phyloP scores from a whole-genome alignment of 1,140 invertebrate species.

The Eufriesea mexicana region DNA sequence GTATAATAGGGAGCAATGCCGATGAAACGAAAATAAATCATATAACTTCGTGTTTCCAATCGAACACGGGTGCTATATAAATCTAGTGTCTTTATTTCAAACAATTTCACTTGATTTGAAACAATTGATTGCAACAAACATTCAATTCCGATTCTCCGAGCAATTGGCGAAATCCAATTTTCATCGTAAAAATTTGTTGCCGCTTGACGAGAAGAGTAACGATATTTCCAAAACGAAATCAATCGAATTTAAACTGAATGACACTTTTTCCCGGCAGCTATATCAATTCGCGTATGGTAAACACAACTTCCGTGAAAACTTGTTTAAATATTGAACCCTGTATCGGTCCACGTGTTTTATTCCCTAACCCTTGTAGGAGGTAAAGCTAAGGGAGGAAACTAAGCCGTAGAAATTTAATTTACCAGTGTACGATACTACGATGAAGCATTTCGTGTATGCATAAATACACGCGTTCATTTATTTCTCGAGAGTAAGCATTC shows the following conservation, averaged over 20 bases:
- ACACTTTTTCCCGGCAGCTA: not conserved
- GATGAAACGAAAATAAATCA: conserved; percentile 1
- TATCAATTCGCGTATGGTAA: not conserved
- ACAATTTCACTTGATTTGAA: not conserved
- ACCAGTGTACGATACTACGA: not conserved
- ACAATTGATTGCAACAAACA: conserved; percentile 27
- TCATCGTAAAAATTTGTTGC: not conserved
- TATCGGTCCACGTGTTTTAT: not conserved
- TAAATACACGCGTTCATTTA: not conserved
- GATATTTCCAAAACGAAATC: conserved; percentile 6
- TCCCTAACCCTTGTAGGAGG: too few relatives aligned
- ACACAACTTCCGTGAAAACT: not conserved
- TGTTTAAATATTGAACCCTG: not conserved
- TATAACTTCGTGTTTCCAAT: not conserved
- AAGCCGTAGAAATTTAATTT: not conserved
- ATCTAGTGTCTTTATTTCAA: not conserved
- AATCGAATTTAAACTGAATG: conserved; percentile 3
- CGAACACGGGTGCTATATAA: not conserved
- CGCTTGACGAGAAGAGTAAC: not conserved
- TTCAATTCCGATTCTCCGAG: not conserved
- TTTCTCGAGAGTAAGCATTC: not conserved
- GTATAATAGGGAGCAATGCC: not conserved
- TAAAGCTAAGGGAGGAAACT: too few relatives aligned
- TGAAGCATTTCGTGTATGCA: not conserved
- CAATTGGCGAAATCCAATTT: conserved; percentile 9